phyloP scores from a whole-genome alignment of 1,140 invertebrate genomes.

The Apis laboriosa region DNA sequence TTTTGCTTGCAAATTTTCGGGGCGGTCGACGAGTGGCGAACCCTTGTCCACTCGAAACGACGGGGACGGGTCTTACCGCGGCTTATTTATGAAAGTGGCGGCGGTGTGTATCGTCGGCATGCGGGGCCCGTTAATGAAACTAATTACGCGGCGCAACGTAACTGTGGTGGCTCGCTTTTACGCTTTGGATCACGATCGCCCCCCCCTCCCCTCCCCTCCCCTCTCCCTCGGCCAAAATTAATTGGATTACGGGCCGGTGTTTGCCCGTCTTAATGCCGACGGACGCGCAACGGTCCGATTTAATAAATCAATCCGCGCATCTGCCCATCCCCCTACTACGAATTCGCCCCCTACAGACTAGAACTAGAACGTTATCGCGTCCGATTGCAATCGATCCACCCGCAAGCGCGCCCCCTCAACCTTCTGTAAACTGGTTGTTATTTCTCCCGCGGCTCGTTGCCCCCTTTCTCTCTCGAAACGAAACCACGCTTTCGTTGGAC shows the following conservation, averaged over 20 bases:
- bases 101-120: conserved; percentile 25
- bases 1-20: conserved; percentile 16
- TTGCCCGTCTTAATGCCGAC: conserved; percentile 53
- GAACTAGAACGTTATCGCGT: conserved; percentile 43
- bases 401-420: too few relatives aligned
- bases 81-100: conserved; percentile 49
- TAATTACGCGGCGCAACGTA: conserved; percentile 56
- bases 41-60: neutral
- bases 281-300: conserved; percentile 32
- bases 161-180: conserved; percentile 40
- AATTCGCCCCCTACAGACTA: conserved; percentile 38
- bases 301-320: conserved; percentile 60
- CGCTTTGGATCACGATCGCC: conserved; percentile 53
- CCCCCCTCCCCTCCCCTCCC: neutral
- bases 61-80: neutral
- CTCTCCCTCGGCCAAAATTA: conserved; percentile 34
- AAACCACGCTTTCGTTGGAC: too few relatives aligned
- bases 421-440: too few relatives aligned
- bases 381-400: conserved; percentile 33
- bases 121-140: conserved; percentile 53
- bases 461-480: too few relatives aligned
- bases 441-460: too few relatives aligned
- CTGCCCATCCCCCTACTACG: neutral
- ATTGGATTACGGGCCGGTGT: conserved; percentile 55
- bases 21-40: neutral